Conservation (phyloP, 2,113 vertebrate genomes). For the Centropus unirufus region DNA sequence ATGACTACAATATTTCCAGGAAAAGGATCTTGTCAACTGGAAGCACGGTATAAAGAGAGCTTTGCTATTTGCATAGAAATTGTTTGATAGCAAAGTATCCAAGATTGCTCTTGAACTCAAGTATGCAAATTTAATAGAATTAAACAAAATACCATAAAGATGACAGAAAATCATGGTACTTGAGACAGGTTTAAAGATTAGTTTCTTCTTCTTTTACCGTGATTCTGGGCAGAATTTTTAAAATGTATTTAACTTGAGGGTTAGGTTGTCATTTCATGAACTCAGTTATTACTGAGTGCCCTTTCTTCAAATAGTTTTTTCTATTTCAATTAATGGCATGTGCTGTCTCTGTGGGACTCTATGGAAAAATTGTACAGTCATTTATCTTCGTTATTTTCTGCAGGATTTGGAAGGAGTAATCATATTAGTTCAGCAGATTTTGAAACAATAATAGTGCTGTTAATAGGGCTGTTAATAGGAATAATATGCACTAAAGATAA, state of each 20-base stretch:
- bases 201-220: not conserved
- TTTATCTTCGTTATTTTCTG: slow-evolving; percentile 20
- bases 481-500: not conserved
- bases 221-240: not conserved
- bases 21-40: not conserved
- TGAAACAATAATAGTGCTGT: not conserved
- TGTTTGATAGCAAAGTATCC: not conserved
- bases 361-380: not conserved
- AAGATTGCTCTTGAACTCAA: not conserved
- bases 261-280: not conserved
- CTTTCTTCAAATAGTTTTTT: slow-evolving; percentile 19
- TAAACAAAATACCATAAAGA: not conserved
- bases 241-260: not conserved
- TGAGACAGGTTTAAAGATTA: not conserved
- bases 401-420: not conserved
- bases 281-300: not conserved
- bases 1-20: not conserved
- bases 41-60: not conserved
- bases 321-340: not conserved
- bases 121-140: not conserved
- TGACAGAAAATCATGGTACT: not conserved
- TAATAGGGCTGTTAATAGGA: not conserved
- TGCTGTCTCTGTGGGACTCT: not conserved
- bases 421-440: slow-evolving; percentile 8
- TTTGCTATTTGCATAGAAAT: not conserved